phyloP scores from a whole-genome alignment of 2,113 vertebrate species.

The Hoplias malabaricus region DNA sequence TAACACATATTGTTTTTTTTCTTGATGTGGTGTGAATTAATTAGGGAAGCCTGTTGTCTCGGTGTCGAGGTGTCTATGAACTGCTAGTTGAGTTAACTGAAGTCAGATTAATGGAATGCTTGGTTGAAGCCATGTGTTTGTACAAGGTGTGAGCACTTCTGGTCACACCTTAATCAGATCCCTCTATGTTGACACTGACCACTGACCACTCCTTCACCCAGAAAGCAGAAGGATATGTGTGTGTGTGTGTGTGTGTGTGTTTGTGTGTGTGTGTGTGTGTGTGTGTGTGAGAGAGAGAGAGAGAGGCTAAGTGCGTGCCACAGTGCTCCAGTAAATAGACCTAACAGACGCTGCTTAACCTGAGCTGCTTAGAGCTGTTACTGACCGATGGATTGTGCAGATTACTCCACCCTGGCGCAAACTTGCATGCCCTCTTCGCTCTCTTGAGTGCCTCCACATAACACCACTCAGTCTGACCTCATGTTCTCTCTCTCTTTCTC shows the following conservation, averaged over 20 bases:
- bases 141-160: slow-evolving; percentile 67
- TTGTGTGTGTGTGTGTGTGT: slow-evolving; percentile 13
- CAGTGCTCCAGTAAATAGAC: slow-evolving; percentile 58
- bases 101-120: slow-evolving; percentile 72
- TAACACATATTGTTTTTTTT: slow-evolving; percentile 4
- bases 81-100: slow-evolving; percentile 65
- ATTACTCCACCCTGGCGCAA: slow-evolving; percentile 47
- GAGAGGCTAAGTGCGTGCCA: slow-evolving; percentile 58
- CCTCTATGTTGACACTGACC: slow-evolving; percentile 59
- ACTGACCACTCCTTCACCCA: slow-evolving; percentile 44
- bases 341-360: slow-evolving; percentile 70
- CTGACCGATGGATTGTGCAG: slow-evolving; percentile 64
- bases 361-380: slow-evolving; percentile 71
- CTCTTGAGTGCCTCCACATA: background rate
- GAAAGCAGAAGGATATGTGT: slow-evolving; percentile 9
- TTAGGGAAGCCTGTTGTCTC: slow-evolving; percentile 48
- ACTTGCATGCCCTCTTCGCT: background rate
- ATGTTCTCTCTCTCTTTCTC: background rate
- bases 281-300: slow-evolving; percentile 3
- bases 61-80: slow-evolving; percentile 47
- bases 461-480: background rate
- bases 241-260: slow-evolving; percentile 21
- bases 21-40: slow-evolving; percentile 4
- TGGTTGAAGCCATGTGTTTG: slow-evolving; percentile 65
- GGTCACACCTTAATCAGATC: slow-evolving; percentile 70